These are phyloP conservation scores for Syngnathus scovelli DNA, from an alignment of 2,113 vertebrate species.

Conservation along the genomic window DNA sequence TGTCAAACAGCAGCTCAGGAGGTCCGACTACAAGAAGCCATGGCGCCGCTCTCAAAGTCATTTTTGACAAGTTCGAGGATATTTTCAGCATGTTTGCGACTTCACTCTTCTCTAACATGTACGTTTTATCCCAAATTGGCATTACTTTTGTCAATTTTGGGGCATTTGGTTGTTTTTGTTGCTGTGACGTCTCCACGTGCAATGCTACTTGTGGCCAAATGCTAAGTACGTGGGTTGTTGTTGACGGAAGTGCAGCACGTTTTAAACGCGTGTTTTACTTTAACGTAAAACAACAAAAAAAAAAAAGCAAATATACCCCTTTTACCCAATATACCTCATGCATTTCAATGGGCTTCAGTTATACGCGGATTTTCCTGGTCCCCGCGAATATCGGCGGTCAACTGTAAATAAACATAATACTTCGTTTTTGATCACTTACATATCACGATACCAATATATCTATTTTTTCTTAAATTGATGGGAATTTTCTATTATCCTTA, in stretches of 20 bases:
- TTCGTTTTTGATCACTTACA: no score
- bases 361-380: no score
- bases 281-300: no score
- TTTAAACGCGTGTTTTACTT: not conserved
- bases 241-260: not conserved
- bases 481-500: no score
- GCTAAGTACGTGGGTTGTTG: constrained; percentile 2
- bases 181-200: not conserved
- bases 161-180: not conserved
- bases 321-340: no score
- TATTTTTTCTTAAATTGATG: no score
- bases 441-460: no score
- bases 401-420: no score
- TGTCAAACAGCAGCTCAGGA: fast-evolving
- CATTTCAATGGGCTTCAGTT: no score
- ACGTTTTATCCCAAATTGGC: constrained; percentile 1
- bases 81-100: not conserved
- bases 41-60: constrained; percentile 31
- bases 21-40: constrained; percentile 4
- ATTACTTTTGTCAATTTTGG: fast-evolving
- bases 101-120: constrained; percentile 50
- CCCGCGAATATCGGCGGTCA: no score
- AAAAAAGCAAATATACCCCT: no score
- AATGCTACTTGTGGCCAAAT: not conserved
- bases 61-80: not conserved